phyloP scores from a whole-genome alignment of 1,140 invertebrate species.

The Dryas iulia region DNA sequence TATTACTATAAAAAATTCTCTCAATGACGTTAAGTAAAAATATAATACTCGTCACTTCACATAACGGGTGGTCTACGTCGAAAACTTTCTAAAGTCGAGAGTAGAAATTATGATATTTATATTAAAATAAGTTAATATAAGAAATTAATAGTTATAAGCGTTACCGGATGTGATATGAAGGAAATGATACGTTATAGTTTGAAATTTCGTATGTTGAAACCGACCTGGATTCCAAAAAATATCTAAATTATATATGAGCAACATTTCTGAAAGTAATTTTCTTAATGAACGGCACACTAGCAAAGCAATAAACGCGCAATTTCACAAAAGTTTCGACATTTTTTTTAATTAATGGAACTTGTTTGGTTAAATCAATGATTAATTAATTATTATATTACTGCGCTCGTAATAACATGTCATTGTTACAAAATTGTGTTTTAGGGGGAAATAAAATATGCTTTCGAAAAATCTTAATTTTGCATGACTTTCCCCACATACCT shows the following conservation, averaged over 20 bases:
- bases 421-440: conserved; percentile 1
- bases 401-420: not conserved
- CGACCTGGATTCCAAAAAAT: not conserved
- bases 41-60: not conserved
- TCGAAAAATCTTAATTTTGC: not conserved
- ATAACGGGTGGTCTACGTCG: not conserved
- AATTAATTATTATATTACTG: not conserved
- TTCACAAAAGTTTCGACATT: not conserved
- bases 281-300: not conserved
- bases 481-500: too few species aligned
- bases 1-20: not conserved
- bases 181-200: conserved; percentile 12
- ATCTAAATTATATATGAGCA: not conserved
- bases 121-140: conserved; percentile 22
- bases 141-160: conserved; percentile 16
- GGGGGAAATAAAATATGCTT: not conserved
- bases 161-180: conserved; percentile 17
- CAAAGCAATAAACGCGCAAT: not conserved
- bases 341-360: not conserved
- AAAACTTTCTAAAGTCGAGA: conserved; percentile 24
- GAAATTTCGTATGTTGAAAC: not conserved
- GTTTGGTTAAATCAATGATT: not conserved
- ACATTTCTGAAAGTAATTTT: not conserved
- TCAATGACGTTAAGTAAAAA: too few species aligned
- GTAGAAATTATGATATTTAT: conserved; percentile 20